These are phyloP conservation scores for Sebastes fasciatus DNA, from an alignment of 2,113 vertebrate species.

Conservation along the genomic window DNA sequence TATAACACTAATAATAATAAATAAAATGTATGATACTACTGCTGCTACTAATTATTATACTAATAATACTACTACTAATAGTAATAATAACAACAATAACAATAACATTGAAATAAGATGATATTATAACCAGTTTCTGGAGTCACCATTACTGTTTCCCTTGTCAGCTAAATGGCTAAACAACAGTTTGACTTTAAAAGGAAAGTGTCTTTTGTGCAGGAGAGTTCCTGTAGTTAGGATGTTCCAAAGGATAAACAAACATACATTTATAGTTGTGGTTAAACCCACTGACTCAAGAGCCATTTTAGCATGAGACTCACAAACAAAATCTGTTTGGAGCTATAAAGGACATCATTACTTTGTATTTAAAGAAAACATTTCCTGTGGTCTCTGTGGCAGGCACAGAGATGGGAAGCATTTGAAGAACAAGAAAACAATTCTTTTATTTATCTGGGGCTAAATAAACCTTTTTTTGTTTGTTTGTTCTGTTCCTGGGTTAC, in stretches of 20 bases:
- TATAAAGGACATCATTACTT: slow-evolving; percentile 11
- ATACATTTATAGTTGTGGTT: slow-evolving; percentile 2
- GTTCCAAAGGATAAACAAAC: neutral
- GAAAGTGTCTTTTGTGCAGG: neutral
- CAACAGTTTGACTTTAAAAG: neutral
- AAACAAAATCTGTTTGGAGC: slow-evolving; percentile 2
- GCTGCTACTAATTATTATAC: neutral
- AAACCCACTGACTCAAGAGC: neutral
- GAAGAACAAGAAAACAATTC: slow-evolving; percentile 6
- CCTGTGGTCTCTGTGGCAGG: slow-evolving; percentile 32
- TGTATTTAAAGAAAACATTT: slow-evolving; percentile 9
- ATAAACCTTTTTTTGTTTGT: neutral
- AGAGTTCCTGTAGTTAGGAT: neutral
- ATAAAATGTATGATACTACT: neutral
- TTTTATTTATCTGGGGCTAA: slow-evolving; percentile 30
- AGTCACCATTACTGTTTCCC: neutral
- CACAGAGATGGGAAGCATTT: slow-evolving; percentile 6
- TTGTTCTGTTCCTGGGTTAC: slow-evolving; percentile 3
- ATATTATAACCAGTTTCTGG: no score
- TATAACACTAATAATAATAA: neutral
- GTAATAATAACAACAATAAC: neutral
- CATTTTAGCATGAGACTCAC: slow-evolving; percentile 4
- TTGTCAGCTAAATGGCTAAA: neutral
- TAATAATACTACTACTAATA: neutral
- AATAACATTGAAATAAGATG: no score